Evolutionary conservation across 2,113 vertebrate species (phyloP).

Genomic region (Accipiter virgatus): DNA sequence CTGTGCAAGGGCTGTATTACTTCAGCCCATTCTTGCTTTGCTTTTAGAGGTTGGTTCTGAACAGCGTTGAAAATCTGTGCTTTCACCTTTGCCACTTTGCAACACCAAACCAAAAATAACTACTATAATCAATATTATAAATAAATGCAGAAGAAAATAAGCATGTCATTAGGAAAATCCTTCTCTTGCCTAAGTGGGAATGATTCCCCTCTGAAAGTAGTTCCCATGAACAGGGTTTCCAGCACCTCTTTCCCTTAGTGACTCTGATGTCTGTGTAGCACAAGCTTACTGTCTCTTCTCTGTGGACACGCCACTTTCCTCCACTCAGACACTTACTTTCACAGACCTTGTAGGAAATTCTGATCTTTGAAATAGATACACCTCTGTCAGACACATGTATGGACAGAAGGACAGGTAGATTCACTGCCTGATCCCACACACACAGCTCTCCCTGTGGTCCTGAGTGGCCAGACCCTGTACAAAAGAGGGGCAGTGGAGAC

Average conservation of each 20-base stretch:
- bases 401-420: neutral
- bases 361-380: neutral
- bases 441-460: accelerated
- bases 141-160: neutral
- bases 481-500: neutral
- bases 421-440: neutral
- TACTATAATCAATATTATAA: neutral
- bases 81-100: neutral
- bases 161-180: neutral
- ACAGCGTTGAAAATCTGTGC: neutral
- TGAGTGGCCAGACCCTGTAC: accelerated
- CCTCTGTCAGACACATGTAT: neutral
- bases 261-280: neutral
- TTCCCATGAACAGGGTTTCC: neutral
- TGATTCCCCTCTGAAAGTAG: neutral
- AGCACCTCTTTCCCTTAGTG: neutral
- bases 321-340: neutral
- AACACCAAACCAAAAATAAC: neutral
- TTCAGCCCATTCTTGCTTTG: neutral
- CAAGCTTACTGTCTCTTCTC: neutral
- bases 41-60: neutral
- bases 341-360: neutral
- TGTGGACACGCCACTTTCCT: neutral
- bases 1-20: neutral
- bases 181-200: neutral